Base-by-base conservation (phyloP, 2,888 invertebrate genomes). In the Parasteatoda lunata region DNA sequence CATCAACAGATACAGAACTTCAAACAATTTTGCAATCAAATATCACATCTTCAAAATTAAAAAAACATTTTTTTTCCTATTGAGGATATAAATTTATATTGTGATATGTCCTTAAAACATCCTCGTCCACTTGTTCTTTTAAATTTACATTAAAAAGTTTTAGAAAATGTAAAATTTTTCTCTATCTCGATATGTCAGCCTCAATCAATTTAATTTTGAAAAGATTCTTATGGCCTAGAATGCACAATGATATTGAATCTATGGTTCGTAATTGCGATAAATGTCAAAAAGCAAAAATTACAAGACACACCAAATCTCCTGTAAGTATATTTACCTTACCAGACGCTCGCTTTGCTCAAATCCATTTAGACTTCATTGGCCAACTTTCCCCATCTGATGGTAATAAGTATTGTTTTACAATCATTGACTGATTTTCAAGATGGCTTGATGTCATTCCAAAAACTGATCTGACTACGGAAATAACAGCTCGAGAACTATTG, bases 271-370 rank as follows among this genome's bases (percentile, higher is more conserved):
- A 6, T 9, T 76, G 54, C 52, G 52, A 45, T 8, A 47, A 71
- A 13, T 79, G 59, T 49, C 49, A 79, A 49, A 3, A 9, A 64
- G 15, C 48, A 6, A 65, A 64, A 64, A 15, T 48, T 4, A 45
- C 6, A 15, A 11, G 48, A 48, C 47, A 77, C 68, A 30, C 68
- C n/a, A 77, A 68, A 68, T 47, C 77, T 30, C 52, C 45, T 9
- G 7, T 79, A n/a, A 59, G 59, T 8, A 70, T 70, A 79, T 81
- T 75, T 71, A 13, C 66, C n/a, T 3, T 69, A 51, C 69, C 75
- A 1, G 82, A 82, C 6, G 82, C 64, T 30, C 48, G 82, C 51
- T 82, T 82, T 76, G 47, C 76, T 13, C 71, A 76, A 11, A 64
- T 77, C 4, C 70, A 77, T 30, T 15, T 82, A 45, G 77, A 84